These are phyloP conservation scores for Oxygymnocypris stewartii DNA, from an alignment of 2,113 vertebrate species.

Conservation along the genomic window DNA sequence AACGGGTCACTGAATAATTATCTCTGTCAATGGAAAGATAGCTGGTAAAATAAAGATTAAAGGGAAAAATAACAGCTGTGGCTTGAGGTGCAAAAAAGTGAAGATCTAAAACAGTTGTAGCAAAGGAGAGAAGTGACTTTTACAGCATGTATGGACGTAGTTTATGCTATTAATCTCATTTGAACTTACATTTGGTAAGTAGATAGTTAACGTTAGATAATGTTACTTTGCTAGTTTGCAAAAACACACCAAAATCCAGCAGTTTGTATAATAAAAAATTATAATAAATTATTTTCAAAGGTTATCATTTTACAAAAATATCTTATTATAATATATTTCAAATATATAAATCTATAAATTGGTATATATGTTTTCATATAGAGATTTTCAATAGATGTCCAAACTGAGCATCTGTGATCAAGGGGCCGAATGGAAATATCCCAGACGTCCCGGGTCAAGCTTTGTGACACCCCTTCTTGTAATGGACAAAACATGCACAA, in stretches of 20 bases:
- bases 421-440: neutral
- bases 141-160: neutral
- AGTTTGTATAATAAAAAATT: neutral
- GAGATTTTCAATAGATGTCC: neutral
- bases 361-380: no score
- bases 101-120: slow-evolving; percentile 12
- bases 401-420: slow-evolving; percentile 3
- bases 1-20: slow-evolving; percentile 48
- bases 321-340: no score
- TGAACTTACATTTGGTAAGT: neutral
- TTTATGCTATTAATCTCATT: neutral
- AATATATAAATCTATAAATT: no score
- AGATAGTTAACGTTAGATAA: neutral
- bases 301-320: neutral
- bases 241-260: neutral
- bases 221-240: neutral
- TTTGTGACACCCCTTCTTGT: slow-evolving; percentile 1
- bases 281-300: neutral
- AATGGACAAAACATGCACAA: slow-evolving; percentile 30
- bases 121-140: neutral
- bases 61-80: neutral
- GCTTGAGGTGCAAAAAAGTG: neutral
- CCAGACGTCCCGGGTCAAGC: slow-evolving; percentile 35
- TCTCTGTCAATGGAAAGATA: slow-evolving; percentile 27
- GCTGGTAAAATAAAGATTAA: neutral